Evolutionary conservation across 2,797 vertebrate genomes (phyloP).

Genomic region (Capromys pilorides): DNA sequence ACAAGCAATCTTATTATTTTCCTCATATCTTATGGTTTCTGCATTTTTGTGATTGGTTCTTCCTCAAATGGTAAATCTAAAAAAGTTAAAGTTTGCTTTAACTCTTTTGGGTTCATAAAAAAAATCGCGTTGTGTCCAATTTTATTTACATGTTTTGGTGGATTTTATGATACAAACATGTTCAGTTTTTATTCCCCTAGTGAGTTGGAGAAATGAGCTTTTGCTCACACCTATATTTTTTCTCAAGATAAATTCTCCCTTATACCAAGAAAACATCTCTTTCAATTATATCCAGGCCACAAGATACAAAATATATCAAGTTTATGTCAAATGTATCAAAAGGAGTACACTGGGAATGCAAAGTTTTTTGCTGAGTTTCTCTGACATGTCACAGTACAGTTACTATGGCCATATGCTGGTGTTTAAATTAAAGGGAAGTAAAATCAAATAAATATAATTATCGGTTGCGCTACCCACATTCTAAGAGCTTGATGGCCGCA

Average conservation of each 20-base stretch:
- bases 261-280: conserved; percentile 45
- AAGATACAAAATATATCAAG: conserved; percentile 51
- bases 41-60: not conserved
- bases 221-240: conserved; percentile 55
- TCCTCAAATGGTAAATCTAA: not conserved
- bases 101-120: conserved; percentile 36
- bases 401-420: not conserved
- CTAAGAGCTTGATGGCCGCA: not conserved
- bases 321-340: conserved; percentile 51
- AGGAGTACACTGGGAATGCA: not conserved
- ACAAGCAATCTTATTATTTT: conserved; percentile 20
- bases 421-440: conserved; percentile 4
- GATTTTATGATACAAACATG: conserved; percentile 42
- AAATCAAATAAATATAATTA: not conserved
- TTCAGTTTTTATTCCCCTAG: conserved; percentile 54
- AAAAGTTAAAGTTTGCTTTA: conserved; percentile 19
- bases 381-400: not conserved
- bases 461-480: not conserved
- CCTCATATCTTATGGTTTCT: not conserved
- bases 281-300: conserved; percentile 59
- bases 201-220: conserved; percentile 58
- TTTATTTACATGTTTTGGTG: conserved; percentile 11
- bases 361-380: not conserved
- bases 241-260: conserved; percentile 10
- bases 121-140: conserved; percentile 19